phyloP scores from a whole-genome alignment of 92 coral and sea anemone species.

The Desmophyllum pertusum region DNA sequence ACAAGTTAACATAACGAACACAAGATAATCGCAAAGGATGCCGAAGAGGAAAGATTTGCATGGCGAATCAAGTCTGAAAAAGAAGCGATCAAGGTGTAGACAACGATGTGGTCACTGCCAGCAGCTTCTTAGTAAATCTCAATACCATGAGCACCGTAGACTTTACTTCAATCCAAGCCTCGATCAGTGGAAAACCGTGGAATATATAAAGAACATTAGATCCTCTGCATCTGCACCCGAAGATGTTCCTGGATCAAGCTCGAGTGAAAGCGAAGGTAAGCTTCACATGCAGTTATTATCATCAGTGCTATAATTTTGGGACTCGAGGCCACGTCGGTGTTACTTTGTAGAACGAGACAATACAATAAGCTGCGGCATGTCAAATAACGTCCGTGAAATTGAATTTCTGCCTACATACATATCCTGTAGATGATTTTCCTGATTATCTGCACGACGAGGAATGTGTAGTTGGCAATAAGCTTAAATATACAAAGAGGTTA shows the following conservation, averaged over 20 bases:
- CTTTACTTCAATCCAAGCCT: background rate
- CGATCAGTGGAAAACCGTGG: conserved; percentile 20
- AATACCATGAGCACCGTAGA: conserved; percentile 21
- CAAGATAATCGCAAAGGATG: no score
- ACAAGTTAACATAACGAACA: background rate
- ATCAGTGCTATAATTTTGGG: background rate
- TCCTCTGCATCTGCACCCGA: no score
- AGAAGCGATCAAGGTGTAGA: background rate
- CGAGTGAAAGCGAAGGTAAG: conserved; percentile 20
- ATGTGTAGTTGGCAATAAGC: no score
- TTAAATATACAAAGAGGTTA: no score
- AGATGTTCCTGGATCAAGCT: conserved; percentile 32
- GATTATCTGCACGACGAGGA: no score
- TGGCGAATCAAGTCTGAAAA: background rate
- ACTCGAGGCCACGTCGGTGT: no score
- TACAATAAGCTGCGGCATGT: no score
- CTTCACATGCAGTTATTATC: background rate
- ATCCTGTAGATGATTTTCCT: no score
- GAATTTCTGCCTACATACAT: no score
- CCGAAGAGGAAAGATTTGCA: conserved; percentile 11
- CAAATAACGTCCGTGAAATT: no score
- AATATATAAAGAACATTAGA: background rate
- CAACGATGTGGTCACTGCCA: conserved; percentile 17
- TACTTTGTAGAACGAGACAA: no score
- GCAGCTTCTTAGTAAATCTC: conserved; percentile 9